Evolutionary conservation across 2,113 vertebrate genomes (phyloP).

Genomic region (Brachyhypopomus occidentalis): DNA sequence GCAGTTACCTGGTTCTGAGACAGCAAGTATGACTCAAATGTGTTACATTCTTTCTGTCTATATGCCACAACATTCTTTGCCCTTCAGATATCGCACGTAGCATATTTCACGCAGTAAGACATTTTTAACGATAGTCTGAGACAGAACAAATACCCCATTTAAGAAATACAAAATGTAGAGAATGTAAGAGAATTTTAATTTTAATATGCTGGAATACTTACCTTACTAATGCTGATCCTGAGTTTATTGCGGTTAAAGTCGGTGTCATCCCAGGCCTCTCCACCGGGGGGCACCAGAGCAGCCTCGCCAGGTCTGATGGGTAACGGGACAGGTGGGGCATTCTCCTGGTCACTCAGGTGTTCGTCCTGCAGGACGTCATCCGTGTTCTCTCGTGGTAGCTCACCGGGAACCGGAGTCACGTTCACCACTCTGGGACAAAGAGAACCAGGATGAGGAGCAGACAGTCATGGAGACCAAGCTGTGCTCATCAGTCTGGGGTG

Average conservation of each 20-base stretch:
- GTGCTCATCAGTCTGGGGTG: not conserved
- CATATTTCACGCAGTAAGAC: too few species aligned
- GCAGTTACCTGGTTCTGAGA: slow-evolving; percentile 75
- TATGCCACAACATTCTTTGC: too few species aligned
- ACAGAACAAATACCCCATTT: too few species aligned
- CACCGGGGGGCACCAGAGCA: slow-evolving; percentile 75
- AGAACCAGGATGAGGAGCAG: not conserved
- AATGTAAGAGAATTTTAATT: too few species aligned
- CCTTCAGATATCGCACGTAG: too few species aligned
- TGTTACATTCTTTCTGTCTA: too few species aligned
- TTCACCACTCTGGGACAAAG: slow-evolving; percentile 78
- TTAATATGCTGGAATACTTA: slow-evolving; percentile 48
- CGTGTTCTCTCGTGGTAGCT: slow-evolving; percentile 92
- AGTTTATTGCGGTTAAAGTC: slow-evolving; percentile 99
- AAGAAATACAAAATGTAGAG: too few species aligned
- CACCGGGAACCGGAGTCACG: slow-evolving; percentile 87
- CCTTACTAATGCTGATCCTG: slow-evolving; percentile 98
- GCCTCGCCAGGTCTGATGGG: slow-evolving; percentile 71
- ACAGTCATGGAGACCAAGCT: not conserved
- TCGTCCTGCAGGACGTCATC: slow-evolving; percentile 97
- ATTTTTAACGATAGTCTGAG: too few species aligned
- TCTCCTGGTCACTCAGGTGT: slow-evolving; percentile 97
- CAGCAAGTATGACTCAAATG: not conserved
- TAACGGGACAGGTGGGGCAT: slow-evolving; percentile 83
- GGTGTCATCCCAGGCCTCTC: slow-evolving; percentile 91